Percentiles rank a stretch among this genome's conserved stretches.
phyloP scores from a whole-genome alignment of 2,797 vertebrate species.

The Peromyscus aztecus region DNA sequence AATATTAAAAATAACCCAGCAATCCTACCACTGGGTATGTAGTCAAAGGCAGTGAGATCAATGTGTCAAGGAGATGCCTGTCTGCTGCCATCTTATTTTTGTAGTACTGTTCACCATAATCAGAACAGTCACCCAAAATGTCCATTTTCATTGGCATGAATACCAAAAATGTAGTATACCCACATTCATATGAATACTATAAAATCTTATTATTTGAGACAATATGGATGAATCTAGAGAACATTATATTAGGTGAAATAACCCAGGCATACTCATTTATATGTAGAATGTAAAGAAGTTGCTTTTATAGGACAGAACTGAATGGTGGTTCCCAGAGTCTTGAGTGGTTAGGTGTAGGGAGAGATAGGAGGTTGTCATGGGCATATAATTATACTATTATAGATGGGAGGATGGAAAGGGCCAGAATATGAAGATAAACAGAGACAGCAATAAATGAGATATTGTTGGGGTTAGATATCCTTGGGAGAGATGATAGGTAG shows the following conservation, averaged over 20 bases:
- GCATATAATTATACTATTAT: background rate
- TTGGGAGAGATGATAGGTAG: background rate
- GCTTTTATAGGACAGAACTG: background rate
- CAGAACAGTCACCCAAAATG: background rate
- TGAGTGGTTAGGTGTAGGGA: background rate
- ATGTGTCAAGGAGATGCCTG: background rate
- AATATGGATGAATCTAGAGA: background rate
- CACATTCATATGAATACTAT: background rate
- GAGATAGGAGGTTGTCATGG: background rate
- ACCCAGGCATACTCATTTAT: background rate
- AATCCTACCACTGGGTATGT: background rate
- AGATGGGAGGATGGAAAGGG: background rate
- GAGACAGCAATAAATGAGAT: background rate
- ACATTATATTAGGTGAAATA: background rate
- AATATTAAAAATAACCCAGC: background rate
- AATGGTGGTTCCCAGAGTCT: background rate
- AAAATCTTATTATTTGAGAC: background rate
- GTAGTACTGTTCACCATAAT: background rate
- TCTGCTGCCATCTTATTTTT: background rate
- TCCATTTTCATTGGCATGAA: background rate
- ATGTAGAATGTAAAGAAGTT: background rate
- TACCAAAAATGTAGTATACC: background rate
- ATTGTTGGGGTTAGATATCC: background rate
- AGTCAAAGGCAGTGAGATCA: background rate
- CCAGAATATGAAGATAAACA: background rate